These are phyloP conservation scores for Xenopus laevis DNA, from an alignment of 2,113 vertebrate genomes.

Conservation along the genomic window DNA sequence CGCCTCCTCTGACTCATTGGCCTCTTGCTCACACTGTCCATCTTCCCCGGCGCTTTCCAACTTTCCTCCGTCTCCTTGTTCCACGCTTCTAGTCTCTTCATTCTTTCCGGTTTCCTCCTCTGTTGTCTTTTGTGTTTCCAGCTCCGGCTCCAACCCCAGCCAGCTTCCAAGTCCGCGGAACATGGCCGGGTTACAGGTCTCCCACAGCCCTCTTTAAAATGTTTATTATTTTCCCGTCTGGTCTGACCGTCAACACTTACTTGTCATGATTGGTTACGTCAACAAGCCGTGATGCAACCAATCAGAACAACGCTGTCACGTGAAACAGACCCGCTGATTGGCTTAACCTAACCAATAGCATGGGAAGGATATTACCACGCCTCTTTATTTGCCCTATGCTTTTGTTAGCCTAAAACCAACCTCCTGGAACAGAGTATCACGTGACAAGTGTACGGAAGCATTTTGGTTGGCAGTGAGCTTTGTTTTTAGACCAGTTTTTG, in stretches of 20 bases:
- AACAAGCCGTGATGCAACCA: neutral
- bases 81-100: neutral
- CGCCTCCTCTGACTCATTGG: slow-evolving; percentile 41
- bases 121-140: neutral
- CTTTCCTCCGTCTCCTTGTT: neutral
- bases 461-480: too few relatives aligned
- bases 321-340: neutral
- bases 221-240: slow-evolving; percentile 7
- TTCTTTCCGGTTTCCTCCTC: slow-evolving; percentile 28
- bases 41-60: slow-evolving; percentile 13
- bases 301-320: neutral
- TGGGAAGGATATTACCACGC: too few relatives aligned
- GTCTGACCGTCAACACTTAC: slow-evolving; percentile 22
- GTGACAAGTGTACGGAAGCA: too few relatives aligned
- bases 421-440: too few relatives aligned
- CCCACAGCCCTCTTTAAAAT: neutral
- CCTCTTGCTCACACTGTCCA: neutral
- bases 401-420: too few relatives aligned
- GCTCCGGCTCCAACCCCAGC: slow-evolving; percentile 72
- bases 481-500: too few relatives aligned
- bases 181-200: slow-evolving; percentile 59
- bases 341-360: too few relatives aligned
- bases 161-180: slow-evolving; percentile 80
- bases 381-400: too few relatives aligned
- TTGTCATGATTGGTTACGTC: slow-evolving; percentile 8